Base-by-base conservation (phyloP, 2,888 invertebrate genomes). In the Hartigia nigra region DNA sequence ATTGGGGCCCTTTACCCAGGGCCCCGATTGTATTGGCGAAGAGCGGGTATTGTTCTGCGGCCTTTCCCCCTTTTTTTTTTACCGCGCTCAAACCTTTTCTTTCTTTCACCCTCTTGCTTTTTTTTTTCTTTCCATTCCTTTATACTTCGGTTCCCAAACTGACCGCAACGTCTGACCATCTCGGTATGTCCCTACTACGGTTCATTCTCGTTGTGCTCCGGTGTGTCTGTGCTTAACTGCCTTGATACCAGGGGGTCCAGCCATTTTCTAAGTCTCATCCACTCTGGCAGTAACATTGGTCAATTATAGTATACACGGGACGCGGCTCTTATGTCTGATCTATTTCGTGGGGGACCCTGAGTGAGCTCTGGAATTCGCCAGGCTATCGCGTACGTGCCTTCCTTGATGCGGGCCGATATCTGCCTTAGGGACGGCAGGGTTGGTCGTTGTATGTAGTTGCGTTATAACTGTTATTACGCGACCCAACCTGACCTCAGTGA, bases 11-110 rank as follows among this genome's bases (percentile, higher is more conserved):
- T 80, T 77, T 76, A 76, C 76, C 75, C 79, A 12, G 72, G 31
- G 78, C 74, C 70, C 23, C 77, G 81, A 81, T 82, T 77, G 70
- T 82, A 83, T 83, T 82, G 74, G 79, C 39, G 34, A 55, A 23
- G 55, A 55, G 31, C 80, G 69, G 69, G 78, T 81, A 82, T 82
- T 81, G 82, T 82, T 81, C 77, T 77, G 74, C 74, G 74, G 55
- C 76, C 55, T 37, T 74, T 79, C 80, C 55, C 76, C 55, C 55
- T 74, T 79, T 78, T 36, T 70, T 76, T 32, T 69, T 36, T n/a
- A 14, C 70, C 55, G 55, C 23, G 23, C 9, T 55, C 23, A 55
- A 55, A 9, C 55, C 55, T 14, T 69, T 77, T 31, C 55, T 79
- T 75, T 31, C 31, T 69, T 75, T 31, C 76, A 74, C 77, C 32